Conservation (phyloP, 2,888 invertebrate species). For the Agriopis leucophaearia region DNA sequence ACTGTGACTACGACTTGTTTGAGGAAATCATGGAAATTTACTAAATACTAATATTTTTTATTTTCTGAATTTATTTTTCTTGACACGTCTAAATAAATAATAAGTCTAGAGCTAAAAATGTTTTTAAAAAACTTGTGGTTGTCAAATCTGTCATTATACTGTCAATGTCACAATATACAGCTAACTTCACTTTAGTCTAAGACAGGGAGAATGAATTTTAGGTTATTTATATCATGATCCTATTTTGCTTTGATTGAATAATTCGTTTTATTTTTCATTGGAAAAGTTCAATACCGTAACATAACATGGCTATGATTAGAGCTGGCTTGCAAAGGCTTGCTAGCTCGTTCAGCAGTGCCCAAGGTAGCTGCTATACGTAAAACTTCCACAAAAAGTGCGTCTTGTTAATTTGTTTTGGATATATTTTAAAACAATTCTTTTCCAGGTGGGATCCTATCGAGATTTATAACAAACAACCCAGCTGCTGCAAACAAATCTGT, state of each 20-base stretch:
- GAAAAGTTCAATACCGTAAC: neutral
- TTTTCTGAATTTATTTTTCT: too few relatives aligned
- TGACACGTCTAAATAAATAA: too few relatives aligned
- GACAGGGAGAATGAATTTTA: neutral
- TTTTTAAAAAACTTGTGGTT: too few relatives aligned
- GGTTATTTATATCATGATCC: conserved; percentile 29
- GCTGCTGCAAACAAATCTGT: conserved; percentile 59
- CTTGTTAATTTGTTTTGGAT: neutral
- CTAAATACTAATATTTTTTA: too few relatives aligned
- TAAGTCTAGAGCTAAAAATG: too few relatives aligned
- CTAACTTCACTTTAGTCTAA: too few relatives aligned
- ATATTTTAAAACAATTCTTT: conserved; percentile 21
- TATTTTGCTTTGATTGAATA: conserved; percentile 25
- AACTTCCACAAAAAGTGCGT: neutral
- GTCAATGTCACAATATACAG: too few relatives aligned
- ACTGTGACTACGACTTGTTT: too few relatives aligned
- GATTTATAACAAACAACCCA: conserved; percentile 67
- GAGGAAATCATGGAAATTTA: too few relatives aligned
- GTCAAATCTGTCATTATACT: too few relatives aligned
- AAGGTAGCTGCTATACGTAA: conserved; percentile 55
- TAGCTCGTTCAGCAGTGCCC: conserved; percentile 60
- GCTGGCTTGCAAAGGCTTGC: conserved; percentile 70
- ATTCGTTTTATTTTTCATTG: neutral
- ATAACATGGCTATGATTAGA: conserved; percentile 67
- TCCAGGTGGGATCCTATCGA: conserved; percentile 73